These are phyloP conservation scores for Rhadinocentrus ornatus DNA, from an alignment of 2,797 vertebrate genomes.

Conservation along the genomic window DNA sequence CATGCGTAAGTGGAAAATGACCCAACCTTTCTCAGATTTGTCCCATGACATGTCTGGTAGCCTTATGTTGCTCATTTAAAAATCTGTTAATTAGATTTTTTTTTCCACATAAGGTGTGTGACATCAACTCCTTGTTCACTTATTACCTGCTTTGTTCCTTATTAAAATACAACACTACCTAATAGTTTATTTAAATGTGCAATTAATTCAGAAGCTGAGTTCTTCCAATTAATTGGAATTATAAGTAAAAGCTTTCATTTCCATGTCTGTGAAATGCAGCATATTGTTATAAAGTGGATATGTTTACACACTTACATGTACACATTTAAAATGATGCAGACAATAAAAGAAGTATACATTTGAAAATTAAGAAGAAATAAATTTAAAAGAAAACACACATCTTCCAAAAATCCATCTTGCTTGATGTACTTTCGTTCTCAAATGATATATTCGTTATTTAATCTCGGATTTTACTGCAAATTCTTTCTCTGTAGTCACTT, in stretches of 20 bases:
- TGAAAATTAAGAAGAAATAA: background rate
- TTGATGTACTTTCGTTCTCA: conserved; percentile 15
- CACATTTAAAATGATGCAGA: no score
- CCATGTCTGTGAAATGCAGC: background rate
- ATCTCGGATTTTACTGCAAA: conserved; percentile 11
- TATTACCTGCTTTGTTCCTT: background rate
- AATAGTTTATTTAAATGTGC: background rate
- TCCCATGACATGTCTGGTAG: conserved; percentile 6
- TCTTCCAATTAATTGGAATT: background rate
- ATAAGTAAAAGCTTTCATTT: background rate
- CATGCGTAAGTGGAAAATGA: conserved; percentile 1
- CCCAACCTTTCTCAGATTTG: conserved; percentile 5
- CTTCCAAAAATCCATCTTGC: background rate
- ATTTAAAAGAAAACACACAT: background rate
- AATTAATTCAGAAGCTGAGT: background rate
- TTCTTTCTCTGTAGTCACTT: background rate
- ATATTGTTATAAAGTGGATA: background rate
- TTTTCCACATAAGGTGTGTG: background rate
- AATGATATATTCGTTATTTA: conserved; percentile 16
- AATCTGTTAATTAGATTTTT: conserved; percentile 3
- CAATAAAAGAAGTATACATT: background rate
- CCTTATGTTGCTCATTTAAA: background rate
- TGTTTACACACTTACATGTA: background rate
- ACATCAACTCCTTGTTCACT: conserved; percentile 8
- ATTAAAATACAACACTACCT: background rate